Percentiles rank a stretch among this genome's conserved stretches.
Conservation (phyloP, 2,797 vertebrate genomes). For the Champsocephalus gunnari region DNA sequence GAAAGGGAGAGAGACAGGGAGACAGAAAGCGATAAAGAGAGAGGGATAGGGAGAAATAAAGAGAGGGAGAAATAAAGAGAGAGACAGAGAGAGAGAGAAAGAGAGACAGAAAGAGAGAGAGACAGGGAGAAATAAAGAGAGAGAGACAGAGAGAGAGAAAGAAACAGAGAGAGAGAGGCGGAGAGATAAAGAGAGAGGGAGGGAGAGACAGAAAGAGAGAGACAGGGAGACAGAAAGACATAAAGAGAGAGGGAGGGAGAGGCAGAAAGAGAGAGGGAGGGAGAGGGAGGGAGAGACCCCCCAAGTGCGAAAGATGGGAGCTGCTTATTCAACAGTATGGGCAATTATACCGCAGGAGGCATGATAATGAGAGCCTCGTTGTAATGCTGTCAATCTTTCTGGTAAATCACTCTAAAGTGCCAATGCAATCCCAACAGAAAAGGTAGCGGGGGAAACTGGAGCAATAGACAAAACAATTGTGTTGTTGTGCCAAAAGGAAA, state of each 20-base stretch:
- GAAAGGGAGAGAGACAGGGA: background rate
- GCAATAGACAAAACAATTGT: slow-evolving; percentile 49
- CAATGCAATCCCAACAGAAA: slow-evolving; percentile 53
- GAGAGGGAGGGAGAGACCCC: slow-evolving; percentile 30
- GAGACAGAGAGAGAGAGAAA: background rate
- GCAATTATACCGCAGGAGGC: slow-evolving; percentile 74
- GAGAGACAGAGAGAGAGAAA: slow-evolving; percentile 14
- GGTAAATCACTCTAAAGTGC: slow-evolving; percentile 71
- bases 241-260: background rate
- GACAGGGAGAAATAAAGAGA: background rate
- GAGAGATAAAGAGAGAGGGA: slow-evolving; percentile 3
- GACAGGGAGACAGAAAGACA: background rate
- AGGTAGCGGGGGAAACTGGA: slow-evolving; percentile 26
- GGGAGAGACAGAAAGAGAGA: too few relatives aligned
- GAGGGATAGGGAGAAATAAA: background rate
- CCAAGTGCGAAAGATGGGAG: slow-evolving; percentile 58
- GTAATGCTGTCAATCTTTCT: slow-evolving; percentile 70
- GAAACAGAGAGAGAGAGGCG: slow-evolving; percentile 8
- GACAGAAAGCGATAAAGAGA: too few relatives aligned
- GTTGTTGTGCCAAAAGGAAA: slow-evolving; percentile 36
- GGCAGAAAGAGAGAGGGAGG: slow-evolving; percentile 13
- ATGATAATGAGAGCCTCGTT: slow-evolving; percentile 70
- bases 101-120: background rate
- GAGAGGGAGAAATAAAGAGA: background rate
- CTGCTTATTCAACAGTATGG: slow-evolving; percentile 71